A percentile compares a stretch with the other conserved stretches of the same genome.
These are phyloP conservation scores for Heliconius aoede DNA, from an alignment of 2,888 invertebrate species.

Conservation along the genomic window DNA sequence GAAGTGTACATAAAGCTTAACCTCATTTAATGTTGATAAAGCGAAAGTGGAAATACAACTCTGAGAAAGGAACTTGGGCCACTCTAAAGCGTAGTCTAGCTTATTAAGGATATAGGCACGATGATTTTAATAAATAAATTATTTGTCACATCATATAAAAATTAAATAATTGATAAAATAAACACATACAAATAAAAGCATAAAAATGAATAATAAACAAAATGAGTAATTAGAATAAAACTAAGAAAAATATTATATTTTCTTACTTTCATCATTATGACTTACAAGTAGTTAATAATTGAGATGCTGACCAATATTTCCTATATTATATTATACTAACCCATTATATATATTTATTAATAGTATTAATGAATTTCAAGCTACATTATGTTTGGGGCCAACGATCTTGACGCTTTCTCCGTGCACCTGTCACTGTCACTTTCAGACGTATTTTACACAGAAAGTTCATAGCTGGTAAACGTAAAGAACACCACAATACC, in stretches of 20 bases:
- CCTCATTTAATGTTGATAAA: constrained; percentile 46
- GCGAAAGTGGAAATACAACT: constrained; percentile 49
- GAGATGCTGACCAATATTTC: background rate
- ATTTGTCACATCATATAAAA: background rate
- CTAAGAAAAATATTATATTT: background rate
- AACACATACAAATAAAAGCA: background rate
- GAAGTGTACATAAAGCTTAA: constrained; percentile 35
- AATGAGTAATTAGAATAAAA: background rate
- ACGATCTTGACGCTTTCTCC: constrained; percentile 44
- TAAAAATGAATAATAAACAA: background rate
- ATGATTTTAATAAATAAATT: constrained; percentile 2
- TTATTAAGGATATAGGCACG: background rate
- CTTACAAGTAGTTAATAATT: background rate
- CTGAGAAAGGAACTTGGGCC: constrained; percentile 38
- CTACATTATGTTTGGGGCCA: constrained; percentile 15
- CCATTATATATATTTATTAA: background rate
- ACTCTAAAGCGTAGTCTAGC: constrained; percentile 26
- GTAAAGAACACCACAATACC: constrained; percentile 9
- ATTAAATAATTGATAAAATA: background rate
- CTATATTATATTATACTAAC: background rate
- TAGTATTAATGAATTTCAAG: background rate
- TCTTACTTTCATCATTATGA: background rate
- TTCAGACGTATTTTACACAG: constrained; percentile 47
- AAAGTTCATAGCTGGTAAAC: constrained; percentile 36
- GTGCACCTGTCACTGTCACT: constrained; percentile 58